Conservation (phyloP, 2,113 vertebrate genomes). For the Monarcha castaneiventris region DNA sequence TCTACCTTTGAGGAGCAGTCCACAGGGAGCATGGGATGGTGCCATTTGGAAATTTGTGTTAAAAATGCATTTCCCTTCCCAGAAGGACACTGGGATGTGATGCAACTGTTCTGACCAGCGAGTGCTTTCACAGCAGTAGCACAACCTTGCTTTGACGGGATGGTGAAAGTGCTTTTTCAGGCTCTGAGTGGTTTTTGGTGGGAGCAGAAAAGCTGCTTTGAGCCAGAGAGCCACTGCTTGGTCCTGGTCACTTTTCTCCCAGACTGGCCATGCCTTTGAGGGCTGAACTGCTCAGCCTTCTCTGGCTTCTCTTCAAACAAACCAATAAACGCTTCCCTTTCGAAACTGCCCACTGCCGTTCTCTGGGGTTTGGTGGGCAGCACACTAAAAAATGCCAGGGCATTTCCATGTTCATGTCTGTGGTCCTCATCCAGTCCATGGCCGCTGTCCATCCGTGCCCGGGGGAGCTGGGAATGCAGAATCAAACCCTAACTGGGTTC, state of each 20-base stretch:
- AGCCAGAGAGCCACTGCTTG: background rate
- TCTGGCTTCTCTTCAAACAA: background rate
- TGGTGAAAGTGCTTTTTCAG: background rate
- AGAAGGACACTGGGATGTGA: background rate
- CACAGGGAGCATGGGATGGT: background rate
- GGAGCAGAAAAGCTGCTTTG: background rate
- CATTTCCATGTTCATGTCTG: background rate
- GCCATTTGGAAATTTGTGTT: background rate
- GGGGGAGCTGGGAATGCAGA: background rate
- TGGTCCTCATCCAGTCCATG: accelerated
- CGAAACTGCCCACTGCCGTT: background rate
- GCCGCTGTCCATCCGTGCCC: background rate
- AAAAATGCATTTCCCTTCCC: background rate
- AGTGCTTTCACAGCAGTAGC: accelerated
- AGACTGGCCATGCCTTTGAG: background rate
- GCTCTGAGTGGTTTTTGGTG: background rate
- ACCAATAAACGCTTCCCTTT: background rate
- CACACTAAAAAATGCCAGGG: background rate
- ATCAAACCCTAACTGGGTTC: background rate
- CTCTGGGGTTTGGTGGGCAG: background rate
- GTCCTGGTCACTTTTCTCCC: background rate
- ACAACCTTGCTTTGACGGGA: background rate
- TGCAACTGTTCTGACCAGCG: background rate
- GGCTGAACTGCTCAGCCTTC: background rate
- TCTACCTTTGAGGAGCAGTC: background rate